phyloP scores from a whole-genome alignment of 2,797 vertebrate genomes.

The Gila robusta region DNA sequence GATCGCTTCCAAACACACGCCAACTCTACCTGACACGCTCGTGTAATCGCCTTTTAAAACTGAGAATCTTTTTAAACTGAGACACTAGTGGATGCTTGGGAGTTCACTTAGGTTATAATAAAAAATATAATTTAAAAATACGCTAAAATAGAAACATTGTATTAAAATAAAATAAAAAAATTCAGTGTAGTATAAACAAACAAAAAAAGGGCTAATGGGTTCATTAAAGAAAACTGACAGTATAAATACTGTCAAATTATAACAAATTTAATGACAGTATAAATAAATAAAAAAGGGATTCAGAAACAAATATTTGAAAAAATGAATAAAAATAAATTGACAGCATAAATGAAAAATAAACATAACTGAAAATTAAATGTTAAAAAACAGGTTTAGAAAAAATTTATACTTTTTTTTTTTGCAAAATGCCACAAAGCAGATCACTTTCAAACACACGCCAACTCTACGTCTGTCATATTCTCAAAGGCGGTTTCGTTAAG shows the following conservation, averaged over 20 bases:
- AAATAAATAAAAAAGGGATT: too few relatives aligned
- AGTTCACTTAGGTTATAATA: neutral
- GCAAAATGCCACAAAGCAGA: neutral
- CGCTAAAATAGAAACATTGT: neutral
- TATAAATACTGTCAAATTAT: neutral
- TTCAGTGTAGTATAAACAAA: neutral
- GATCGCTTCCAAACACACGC: neutral
- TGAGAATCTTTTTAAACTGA: neutral
- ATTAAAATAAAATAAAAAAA: neutral
- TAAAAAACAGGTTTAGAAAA: neutral
- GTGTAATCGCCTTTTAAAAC: neutral
- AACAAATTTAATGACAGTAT: too few relatives aligned
- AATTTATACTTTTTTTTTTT: too few relatives aligned
- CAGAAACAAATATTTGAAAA: neutral
- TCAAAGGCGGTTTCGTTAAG: neutral
- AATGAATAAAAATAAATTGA: too few relatives aligned
- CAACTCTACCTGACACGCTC: conserved; percentile 1
- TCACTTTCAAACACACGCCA: neutral
- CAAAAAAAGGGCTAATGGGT: neutral
- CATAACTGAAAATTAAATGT: too few relatives aligned
- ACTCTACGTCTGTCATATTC: neutral
- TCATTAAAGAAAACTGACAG: neutral
- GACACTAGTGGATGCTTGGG: neutral
- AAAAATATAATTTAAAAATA: neutral
- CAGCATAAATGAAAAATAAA: neutral